Evolutionary conservation across 2,113 vertebrate genomes (phyloP).

Genomic region (Aleadryas rufinucha): DNA sequence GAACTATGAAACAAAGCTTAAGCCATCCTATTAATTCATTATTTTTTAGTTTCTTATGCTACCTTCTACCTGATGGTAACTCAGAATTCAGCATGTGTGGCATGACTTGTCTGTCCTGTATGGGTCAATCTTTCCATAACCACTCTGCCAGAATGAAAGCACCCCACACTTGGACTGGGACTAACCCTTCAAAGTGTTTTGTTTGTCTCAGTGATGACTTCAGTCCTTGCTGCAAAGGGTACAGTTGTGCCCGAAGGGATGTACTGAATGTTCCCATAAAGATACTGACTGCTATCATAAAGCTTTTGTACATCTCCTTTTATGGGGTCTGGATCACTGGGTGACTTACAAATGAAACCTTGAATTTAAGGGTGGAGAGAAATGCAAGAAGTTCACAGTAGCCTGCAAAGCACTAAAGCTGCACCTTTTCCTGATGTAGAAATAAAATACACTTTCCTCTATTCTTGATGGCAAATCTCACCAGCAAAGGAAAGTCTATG

Average conservation of each 20-base stretch:
- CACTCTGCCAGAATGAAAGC: background rate
- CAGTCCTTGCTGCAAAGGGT: background rate
- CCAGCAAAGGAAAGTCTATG: background rate
- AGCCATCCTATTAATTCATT: background rate
- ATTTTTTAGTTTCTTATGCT: background rate
- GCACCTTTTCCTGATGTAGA: background rate
- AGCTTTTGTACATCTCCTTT: background rate
- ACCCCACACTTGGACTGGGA: background rate
- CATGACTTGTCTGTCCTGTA: background rate
- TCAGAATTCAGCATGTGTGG: background rate
- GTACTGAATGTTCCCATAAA: background rate
- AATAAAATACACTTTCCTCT: background rate
- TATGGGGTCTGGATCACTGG: no score
- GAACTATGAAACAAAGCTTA: background rate
- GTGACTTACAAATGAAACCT: background rate
- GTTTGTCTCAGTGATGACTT: background rate
- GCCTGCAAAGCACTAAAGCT: background rate
- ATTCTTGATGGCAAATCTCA: background rate
- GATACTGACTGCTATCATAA: background rate
- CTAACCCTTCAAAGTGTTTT: background rate
- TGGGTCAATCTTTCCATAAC: background rate
- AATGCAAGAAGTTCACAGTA: rapidly evolving
- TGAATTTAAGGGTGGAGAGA: background rate
- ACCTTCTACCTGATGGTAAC: background rate
- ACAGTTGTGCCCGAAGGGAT: background rate